phyloP scores from a whole-genome alignment of 2,797 vertebrate genomes.

The Gallinago nigripennis region DNA sequence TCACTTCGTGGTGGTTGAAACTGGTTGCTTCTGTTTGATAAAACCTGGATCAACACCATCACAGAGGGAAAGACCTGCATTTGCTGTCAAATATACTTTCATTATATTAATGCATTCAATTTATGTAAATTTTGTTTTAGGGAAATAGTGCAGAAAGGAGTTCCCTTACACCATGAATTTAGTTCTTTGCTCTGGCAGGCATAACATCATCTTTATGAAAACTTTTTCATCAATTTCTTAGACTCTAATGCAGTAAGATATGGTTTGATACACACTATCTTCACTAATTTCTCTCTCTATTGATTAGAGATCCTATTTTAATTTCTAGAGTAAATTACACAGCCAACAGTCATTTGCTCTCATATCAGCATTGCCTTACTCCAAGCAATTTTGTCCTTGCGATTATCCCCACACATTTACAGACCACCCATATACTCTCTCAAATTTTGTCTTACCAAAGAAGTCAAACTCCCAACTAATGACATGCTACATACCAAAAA shows the following conservation, averaged over 20 bases:
- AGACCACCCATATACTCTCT: not conserved
- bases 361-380: not conserved
- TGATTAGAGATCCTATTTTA: not conserved
- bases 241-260: not conserved
- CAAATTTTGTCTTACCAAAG: not conserved
- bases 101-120: not conserved
- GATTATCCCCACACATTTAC: not conserved
- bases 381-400: not conserved
- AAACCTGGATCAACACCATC: not conserved
- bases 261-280: not conserved
- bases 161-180: not conserved
- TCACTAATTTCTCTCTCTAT: not conserved
- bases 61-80: rapidly evolving
- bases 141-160: not conserved
- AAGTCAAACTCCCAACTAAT: not conserved
- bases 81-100: not conserved
- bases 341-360: not conserved
- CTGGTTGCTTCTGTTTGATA: too few species aligned
- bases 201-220: not conserved
- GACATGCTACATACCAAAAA: not conserved
- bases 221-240: not conserved
- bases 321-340: not conserved
- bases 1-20: too few species aligned
- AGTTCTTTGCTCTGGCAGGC: not conserved
- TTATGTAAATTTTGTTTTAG: not conserved